Evolutionary conservation across 2,797 vertebrate species (phyloP).

Genomic region (Odontamblyopus lacepedii): DNA sequence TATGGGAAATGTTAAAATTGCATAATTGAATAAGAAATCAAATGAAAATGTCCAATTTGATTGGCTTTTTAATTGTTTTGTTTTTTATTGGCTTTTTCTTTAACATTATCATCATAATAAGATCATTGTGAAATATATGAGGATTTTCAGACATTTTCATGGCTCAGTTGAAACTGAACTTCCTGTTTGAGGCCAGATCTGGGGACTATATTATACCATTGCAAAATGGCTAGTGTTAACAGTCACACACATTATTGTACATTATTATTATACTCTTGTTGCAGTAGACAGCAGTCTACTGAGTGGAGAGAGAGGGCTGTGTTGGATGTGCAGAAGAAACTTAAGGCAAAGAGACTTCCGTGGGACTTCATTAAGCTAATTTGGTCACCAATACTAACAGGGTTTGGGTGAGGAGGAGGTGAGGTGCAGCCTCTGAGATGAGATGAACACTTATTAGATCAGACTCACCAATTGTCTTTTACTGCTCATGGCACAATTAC

Average conservation of each 20-base stretch:
- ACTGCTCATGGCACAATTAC: conserved; percentile 51
- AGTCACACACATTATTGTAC: background rate
- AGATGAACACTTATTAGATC: conserved; percentile 85
- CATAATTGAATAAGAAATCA: no score
- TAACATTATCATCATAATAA: no score
- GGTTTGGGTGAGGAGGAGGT: conserved; percentile 76
- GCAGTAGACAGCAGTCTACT: background rate
- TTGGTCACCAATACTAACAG: conserved; percentile 80
- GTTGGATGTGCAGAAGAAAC: conserved; percentile 31
- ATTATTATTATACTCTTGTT: conserved; percentile 10
- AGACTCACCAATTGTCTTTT: conserved; percentile 67
- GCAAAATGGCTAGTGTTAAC: no score
- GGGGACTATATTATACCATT: background rate
- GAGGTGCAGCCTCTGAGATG: conserved; percentile 77
- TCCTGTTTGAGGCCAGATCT: background rate
- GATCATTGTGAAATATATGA: no score
- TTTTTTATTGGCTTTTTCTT: no score
- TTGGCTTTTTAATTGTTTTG: no score
- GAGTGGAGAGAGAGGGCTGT: conserved; percentile 13
- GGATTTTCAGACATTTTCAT: background rate
- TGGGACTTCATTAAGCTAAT: conserved; percentile 84
- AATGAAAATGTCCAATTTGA: no score
- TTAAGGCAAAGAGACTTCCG: conserved; percentile 72
- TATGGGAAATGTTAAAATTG: no score
- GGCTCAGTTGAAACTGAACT: background rate